Conservation (phyloP, 2,888 invertebrate species). For the Acanthococcus lagerstroemiae region DNA sequence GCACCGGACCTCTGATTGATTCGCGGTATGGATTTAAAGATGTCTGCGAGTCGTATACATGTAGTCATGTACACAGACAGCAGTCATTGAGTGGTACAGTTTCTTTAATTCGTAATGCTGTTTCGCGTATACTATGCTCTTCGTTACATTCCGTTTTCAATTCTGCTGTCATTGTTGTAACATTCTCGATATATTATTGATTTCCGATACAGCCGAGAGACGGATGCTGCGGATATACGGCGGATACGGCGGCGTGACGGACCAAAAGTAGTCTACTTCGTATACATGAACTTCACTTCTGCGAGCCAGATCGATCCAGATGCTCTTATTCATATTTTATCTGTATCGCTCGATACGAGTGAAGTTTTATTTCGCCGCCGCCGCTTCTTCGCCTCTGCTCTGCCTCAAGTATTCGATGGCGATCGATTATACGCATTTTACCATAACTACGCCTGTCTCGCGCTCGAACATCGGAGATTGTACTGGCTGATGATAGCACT, state of each 20-base stretch:
- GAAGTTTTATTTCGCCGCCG: too few species aligned
- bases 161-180: not conserved
- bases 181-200: not conserved
- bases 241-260: not conserved
- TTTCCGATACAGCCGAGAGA: not conserved
- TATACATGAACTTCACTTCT: not conserved
- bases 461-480: too few species aligned
- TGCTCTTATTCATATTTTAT: not conserved
- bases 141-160: not conserved
- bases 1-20: not conserved
- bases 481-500: too few species aligned
- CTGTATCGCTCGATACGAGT: too few species aligned
- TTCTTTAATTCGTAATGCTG: not conserved
- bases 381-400: too few species aligned
- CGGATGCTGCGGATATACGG: not conserved
- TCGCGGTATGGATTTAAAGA: not conserved
- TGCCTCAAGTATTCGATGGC: too few species aligned
- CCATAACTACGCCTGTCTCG: too few species aligned
- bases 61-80: not conserved
- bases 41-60: not conserved
- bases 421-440: too few species aligned
- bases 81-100: not conserved
- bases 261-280: too few species aligned
- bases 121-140: not conserved
- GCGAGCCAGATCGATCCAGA: not conserved